phyloP scores from a whole-genome alignment of 23 tunicate species.

The Clavelina lepadiformis region DNA sequence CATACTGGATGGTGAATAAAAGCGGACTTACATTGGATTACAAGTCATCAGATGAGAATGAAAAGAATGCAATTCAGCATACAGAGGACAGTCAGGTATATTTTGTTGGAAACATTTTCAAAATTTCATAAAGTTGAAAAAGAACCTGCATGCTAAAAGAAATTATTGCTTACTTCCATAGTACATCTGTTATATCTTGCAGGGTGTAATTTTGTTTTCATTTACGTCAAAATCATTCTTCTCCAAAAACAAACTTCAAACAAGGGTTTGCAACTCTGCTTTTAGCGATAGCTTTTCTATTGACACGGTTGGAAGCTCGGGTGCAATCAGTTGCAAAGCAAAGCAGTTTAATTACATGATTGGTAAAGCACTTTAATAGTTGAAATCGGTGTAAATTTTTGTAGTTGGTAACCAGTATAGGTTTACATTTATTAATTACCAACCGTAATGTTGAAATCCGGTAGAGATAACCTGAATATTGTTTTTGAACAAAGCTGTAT shows the following conservation, averaged over 20 bases:
- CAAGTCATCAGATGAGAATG: constrained; percentile 50
- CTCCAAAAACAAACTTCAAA: constrained; percentile 66
- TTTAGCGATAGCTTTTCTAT: constrained; percentile 75
- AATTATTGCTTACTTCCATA: neutral
- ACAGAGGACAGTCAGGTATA: constrained; percentile 31
- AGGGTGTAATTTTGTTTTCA: constrained; percentile 62
- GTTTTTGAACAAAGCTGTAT: too few relatives aligned
- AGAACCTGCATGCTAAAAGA: neutral
- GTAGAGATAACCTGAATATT: too few relatives aligned
- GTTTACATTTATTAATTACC: too few relatives aligned
- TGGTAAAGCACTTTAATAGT: constrained; percentile 19
- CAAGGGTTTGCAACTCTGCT: constrained; percentile 58
- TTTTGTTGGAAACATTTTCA: neutral
- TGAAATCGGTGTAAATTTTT: too few relatives aligned
- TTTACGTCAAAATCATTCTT: constrained; percentile 64
- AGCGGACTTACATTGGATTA: constrained; percentile 62
- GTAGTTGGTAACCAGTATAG: too few relatives aligned
- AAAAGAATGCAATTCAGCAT: constrained; percentile 31
- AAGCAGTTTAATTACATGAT: constrained; percentile 59
- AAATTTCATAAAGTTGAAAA: neutral
- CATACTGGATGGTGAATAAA: constrained; percentile 86
- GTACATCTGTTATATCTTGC: neutral
- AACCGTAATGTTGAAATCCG: too few relatives aligned
- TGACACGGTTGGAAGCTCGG: constrained; percentile 83
- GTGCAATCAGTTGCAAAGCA: constrained; percentile 62